Conservation (phyloP, 2,888 invertebrate species). For the Ganaspis brasiliensis region DNA sequence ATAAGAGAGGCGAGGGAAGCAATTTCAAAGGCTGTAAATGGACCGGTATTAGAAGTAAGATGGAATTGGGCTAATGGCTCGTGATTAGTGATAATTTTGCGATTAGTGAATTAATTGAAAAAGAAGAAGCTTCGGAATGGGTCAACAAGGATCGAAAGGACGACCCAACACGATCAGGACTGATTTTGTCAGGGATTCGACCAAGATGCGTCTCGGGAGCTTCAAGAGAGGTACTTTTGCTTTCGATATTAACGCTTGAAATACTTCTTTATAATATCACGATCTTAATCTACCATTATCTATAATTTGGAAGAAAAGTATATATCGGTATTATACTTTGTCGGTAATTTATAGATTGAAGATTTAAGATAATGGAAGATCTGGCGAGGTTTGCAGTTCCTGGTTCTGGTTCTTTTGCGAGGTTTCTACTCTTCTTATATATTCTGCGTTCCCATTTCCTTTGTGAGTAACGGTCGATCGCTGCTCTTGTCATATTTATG, state of each 20-base stretch:
- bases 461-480: constrained; percentile 21
- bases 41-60: constrained; percentile 26
- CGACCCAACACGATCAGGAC: constrained; percentile 70
- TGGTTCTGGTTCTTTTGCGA: constrained; percentile 7
- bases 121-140: constrained; percentile 68
- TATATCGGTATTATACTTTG: background rate
- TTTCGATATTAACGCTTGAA: constrained; percentile 6
- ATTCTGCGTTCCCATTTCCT: constrained; percentile 8
- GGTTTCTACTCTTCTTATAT: constrained; percentile 18
- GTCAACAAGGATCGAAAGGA: constrained; percentile 78
- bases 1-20: constrained; percentile 22
- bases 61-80: constrained; percentile 55
- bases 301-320: background rate
- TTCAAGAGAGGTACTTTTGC: constrained; percentile 75
- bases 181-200: constrained; percentile 76
- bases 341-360: background rate
- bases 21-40: constrained; percentile 1
- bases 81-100: constrained; percentile 34
- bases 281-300: too few relatives aligned
- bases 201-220: constrained; percentile 77
- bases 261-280: too few relatives aligned
- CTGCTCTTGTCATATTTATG: constrained; percentile 20
- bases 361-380: background rate
- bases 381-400: constrained; percentile 23
- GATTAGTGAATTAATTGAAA: background rate